phyloP scores from a whole-genome alignment of 2,797 vertebrate species.

The Semotilus atromaculatus region DNA sequence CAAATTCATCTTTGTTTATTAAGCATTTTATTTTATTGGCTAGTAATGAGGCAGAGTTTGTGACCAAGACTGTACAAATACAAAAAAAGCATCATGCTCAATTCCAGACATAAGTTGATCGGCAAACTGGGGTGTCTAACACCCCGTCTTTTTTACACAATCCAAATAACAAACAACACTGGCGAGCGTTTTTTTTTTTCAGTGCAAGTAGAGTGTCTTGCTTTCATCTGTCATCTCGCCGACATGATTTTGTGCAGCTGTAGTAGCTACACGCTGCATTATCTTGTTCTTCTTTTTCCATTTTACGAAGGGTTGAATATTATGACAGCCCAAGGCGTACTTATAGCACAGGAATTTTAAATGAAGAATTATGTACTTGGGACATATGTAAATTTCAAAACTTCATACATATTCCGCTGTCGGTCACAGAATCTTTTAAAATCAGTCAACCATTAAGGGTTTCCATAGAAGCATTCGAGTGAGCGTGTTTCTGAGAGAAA shows the following conservation, averaged over 20 bases:
- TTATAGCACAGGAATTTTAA: background rate
- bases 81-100: background rate
- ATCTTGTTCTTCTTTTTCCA: background rate
- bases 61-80: background rate
- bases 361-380: background rate
- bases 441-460: background rate
- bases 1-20: slow-evolving; percentile 1
- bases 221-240: background rate
- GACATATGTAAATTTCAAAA: background rate
- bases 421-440: background rate
- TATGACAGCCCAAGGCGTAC: background rate
- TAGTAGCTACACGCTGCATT: slow-evolving; percentile 6
- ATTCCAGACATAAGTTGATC: background rate
- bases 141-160: background rate
- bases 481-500: background rate
- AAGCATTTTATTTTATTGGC: background rate
- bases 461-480: background rate
- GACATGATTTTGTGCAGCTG: background rate
- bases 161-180: background rate
- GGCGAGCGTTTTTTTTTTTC: too few species aligned
- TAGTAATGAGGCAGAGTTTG: background rate
- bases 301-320: background rate
- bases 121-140: background rate
- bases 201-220: background rate
- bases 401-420: background rate